Base-by-base conservation (phyloP, 2,797 vertebrate genomes). In the Halcyon smyrnensis region DNA sequence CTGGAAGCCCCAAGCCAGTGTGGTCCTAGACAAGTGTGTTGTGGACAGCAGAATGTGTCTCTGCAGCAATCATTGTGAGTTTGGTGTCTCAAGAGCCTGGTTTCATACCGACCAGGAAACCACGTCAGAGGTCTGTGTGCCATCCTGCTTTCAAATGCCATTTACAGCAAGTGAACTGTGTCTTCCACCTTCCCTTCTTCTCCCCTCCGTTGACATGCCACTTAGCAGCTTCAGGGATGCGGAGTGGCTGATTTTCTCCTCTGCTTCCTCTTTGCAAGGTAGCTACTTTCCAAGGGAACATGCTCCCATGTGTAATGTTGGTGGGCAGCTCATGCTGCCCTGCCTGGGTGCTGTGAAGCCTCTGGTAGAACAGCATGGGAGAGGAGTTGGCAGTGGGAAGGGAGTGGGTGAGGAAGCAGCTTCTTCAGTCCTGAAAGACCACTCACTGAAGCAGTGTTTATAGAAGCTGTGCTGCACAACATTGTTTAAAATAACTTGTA, bases 101-200 rank as follows among this genome's bases (percentile, higher is more conserved):
- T 48, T 81, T 77, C 79, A 32, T 39, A 20, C 41, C 46, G 64
- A 63, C 50, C 70, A 70, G 60, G 84, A 77, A 73, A 64, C 37
- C 81, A 41, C 32, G 11, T 79, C 34, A 60, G 75, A 74, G 54
- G 39, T 73, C 70, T 88, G 65, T 95, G 76, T 92, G 24, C 77
- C 27, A 27, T 57, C 36, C 78, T 82, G 62, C 37, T 78, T 68
- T 41, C 7, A 0, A 53, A 19, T 54, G 28, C 57, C 39, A 23
- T 54, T 88, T 78, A 37, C 59, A 67, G 30, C 11, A 36, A 59
- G 39, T 2, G 14, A 48, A 45, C 62, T 48, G 54, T 73, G 37
- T 45, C 60, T 80, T 34, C 51, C 27, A 64, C 59, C 75, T 63
- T 27, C 27, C 20, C 60, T 51, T 64, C 59, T 63, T 74, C 59